phyloP scores from a whole-genome alignment of 23 tunicate genomes.

The Aplidium turbinatum region DNA sequence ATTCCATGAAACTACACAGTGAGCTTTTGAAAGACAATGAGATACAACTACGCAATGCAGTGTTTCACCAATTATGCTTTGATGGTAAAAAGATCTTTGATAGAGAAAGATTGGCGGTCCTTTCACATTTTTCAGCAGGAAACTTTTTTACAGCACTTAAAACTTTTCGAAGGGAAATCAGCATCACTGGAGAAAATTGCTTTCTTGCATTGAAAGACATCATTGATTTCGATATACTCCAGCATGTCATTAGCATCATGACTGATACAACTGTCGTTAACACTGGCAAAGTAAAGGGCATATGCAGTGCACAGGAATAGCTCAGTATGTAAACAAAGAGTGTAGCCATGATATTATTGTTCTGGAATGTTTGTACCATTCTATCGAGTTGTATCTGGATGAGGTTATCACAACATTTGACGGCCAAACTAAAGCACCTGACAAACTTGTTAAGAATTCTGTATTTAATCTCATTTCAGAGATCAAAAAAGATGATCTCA shows the following conservation, averaged over 20 bases:
- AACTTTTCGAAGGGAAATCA: slow-evolving; percentile 1
- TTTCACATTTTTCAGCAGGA: neutral
- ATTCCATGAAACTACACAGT: neutral
- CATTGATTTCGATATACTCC: slow-evolving; percentile 7
- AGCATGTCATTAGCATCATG: slow-evolving; percentile 18
- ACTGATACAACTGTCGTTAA: slow-evolving; percentile 20
- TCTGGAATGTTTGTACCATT: slow-evolving; percentile 16
- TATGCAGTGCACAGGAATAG: neutral
- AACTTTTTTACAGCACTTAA: slow-evolving; percentile 5
- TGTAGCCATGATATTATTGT: slow-evolving; percentile 9
- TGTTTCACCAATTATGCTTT: slow-evolving; percentile 17
- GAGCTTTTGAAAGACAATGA: slow-evolving; percentile 6
- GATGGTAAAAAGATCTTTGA: slow-evolving; percentile 22
- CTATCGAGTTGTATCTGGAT: slow-evolving; percentile 14
- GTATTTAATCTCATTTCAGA: slow-evolving; percentile 12
- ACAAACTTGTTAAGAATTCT: neutral
- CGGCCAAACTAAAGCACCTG: slow-evolving; percentile 13
- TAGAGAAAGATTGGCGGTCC: slow-evolving; percentile 2
- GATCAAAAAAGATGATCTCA: slow-evolving; percentile 6
- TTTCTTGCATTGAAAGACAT: slow-evolving; percentile 8
- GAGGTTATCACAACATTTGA: neutral
- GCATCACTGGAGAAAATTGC: slow-evolving; percentile 11
- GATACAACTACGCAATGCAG: slow-evolving; percentile 7
- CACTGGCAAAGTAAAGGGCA: slow-evolving; percentile 7
- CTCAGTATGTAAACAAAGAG: neutral